Base-by-base conservation (phyloP, 2,888 invertebrate species). In the Xestia sexstrigata region DNA sequence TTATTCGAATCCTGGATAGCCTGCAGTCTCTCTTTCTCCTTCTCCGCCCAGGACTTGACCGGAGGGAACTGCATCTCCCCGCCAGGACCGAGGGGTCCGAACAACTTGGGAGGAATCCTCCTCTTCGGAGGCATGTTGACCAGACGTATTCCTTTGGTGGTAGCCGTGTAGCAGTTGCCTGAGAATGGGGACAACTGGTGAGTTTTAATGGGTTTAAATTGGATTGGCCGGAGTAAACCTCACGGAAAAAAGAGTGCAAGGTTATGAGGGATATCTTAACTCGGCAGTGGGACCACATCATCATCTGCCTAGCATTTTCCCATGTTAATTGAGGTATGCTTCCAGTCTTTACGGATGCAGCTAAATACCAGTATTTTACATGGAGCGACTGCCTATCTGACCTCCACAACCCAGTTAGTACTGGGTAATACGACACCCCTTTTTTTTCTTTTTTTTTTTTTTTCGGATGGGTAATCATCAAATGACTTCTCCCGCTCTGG, bases 41-140 rank as follows among this genome's bases (percentile, higher is more conserved):
- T 90, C 88, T 97, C 94, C 0, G 91, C 90, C 91, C 92, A 95
- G 9, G 95, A 87, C 87, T 97, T 95, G 63, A 95, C 92, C 0
- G 97, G 97, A 0, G 98, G 98, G 90, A 97, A 97, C 87, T 94
- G 96, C 68, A 97, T 90, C 83, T 97, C 97, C 0, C 97, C 97
- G 66, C 95, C 92, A 2, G 95, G 93, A 2, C 95, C 96, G 13
- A 97, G 87, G 0, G 97, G 96, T 0, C 95, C 95, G 89, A 91
- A 95, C 72, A 93, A 89, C 26, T 90, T 85, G 0, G 94, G 94
- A 0, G 94, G 94, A 0, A 86, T 77, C 0, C 94, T 92, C 15
- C 88, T 90, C 78, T 93, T 95, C 0, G 96, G 96, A 0, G 96
- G 96, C 95, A 96, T 94, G 88, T 95, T 95, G 3, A 93, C 73